Base-by-base conservation (phyloP, 1,140 invertebrate genomes). In the Eurytemora carolleeae region DNA sequence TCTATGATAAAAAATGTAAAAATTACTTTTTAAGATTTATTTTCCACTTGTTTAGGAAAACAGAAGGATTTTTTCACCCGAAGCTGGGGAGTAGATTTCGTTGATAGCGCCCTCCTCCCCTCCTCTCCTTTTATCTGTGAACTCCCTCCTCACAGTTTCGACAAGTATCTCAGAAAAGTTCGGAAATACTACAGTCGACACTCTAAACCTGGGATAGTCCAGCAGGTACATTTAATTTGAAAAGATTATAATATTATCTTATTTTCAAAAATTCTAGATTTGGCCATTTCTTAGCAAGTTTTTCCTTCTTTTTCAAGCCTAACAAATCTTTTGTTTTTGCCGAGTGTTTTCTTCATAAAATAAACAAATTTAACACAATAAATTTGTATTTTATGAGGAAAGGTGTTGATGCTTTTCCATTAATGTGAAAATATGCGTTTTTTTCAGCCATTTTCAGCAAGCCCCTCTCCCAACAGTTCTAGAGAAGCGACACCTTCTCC, bases 1-100 rank as follows among this genome's bases (percentile, higher is more conserved):
- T 44, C 7, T 44, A 12, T 44, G 7, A 7, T 44, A 12, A 12
- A 12, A 12, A 44, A 12, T 12, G 31, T 7, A 44, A 44, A 7
- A 44, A 12, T n/a, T 44, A 12, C n/a, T 44, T n/a, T 44, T 44
- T 12, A 44, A n/a, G 7, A 12, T 57, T 22, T 21, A 22, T 57
- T 57, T 57, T 18, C n/a, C 7, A 12, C 18, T 52, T 61, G 19
- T 62, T 23, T 23, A 62, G 60, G 60, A 16, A 62, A 62, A 24
- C 60, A 62, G 25, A 55, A 44, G 24, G 60, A 62, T 56, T 62
- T 62, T 22, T 62, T 62, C 55, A 62, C 60, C 15, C 53, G 60
- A 24, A 24, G 18, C 25, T 62, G 60, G 60, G 60, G 60, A 19
- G 54, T 58, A 3, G 2, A 18, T 22, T 62, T 62, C 20, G 53